These are phyloP conservation scores for Heliconius hermathena DNA, from an alignment of 1,140 invertebrate genomes.

Conservation along the genomic window DNA sequence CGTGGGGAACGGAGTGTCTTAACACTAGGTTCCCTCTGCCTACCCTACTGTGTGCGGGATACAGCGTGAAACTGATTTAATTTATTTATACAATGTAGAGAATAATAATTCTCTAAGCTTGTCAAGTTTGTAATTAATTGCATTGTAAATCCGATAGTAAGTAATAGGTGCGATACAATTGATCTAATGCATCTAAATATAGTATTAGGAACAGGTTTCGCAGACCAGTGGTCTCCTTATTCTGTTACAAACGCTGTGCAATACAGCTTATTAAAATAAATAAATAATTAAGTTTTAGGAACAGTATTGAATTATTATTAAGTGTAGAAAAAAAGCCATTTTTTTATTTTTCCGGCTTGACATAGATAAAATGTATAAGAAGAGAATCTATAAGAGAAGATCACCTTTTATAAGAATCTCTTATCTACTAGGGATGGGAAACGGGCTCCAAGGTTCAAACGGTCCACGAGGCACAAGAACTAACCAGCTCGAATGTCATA, in stretches of 20 bases:
- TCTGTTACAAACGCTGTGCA: not conserved
- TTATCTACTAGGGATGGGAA: too few species aligned
- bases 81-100: not conserved
- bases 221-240: slow-evolving; percentile 3
- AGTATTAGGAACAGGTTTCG: not conserved
- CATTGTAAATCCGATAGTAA: slow-evolving; percentile 10
- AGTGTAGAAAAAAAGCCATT: not conserved
- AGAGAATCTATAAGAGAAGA: too few species aligned
- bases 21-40: too few species aligned
- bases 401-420: too few species aligned
- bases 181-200: slow-evolving; percentile 1
- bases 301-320: not conserved
- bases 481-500: too few species aligned
- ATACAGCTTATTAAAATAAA: not conserved
- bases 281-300: not conserved
- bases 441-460: too few species aligned
- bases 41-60: too few species aligned
- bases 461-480: too few species aligned
- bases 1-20: too few species aligned
- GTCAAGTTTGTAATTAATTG: slow-evolving; percentile 4
- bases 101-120: not conserved
- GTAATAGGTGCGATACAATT: slow-evolving; percentile 15
- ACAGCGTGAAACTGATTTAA: too few species aligned
- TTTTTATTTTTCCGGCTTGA: not conserved
- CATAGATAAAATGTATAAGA: too few species aligned